phyloP scores from a whole-genome alignment of 2,888 invertebrate genomes.

The Hydropsyche betteni region DNA sequence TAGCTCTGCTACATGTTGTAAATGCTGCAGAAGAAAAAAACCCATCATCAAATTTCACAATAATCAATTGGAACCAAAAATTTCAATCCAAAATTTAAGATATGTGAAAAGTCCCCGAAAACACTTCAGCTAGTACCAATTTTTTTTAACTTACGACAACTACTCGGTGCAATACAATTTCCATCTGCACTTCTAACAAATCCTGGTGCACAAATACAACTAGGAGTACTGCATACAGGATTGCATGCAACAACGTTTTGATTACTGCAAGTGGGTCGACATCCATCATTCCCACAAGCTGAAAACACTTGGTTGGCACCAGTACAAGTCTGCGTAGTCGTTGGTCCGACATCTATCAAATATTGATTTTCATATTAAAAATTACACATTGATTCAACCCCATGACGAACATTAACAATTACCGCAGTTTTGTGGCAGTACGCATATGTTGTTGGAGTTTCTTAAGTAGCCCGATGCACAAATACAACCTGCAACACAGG shows the following conservation, averaged over 20 bases:
- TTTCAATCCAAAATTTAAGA: neutral
- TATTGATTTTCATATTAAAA: no score
- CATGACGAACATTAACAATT: neutral
- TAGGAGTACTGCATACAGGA: neutral
- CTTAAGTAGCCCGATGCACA: conserved; percentile 40
- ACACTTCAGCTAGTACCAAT: no score
- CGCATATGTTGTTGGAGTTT: conserved; percentile 23
- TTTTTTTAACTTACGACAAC: conserved; percentile 38
- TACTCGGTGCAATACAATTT: conserved; percentile 26
- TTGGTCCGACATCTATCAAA: neutral
- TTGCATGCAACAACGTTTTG: neutral
- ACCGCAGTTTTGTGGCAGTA: conserved; percentile 42
- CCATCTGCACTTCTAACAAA: conserved; percentile 33
- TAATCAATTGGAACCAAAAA: neutral
- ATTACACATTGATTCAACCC: no score
- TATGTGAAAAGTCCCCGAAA: no score
- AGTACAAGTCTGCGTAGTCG: no score
- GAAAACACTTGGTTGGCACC: no score
- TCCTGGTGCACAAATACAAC: conserved; percentile 28
- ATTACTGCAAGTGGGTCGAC: conserved; percentile 6
- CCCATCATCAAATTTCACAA: no score
- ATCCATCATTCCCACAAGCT: neutral
- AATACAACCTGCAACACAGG: conserved; percentile 37
- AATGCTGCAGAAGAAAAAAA: no score
- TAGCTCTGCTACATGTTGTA: no score